Base-by-base conservation (phyloP, 2,113 vertebrate genomes). In the Cettia cetti region DNA sequence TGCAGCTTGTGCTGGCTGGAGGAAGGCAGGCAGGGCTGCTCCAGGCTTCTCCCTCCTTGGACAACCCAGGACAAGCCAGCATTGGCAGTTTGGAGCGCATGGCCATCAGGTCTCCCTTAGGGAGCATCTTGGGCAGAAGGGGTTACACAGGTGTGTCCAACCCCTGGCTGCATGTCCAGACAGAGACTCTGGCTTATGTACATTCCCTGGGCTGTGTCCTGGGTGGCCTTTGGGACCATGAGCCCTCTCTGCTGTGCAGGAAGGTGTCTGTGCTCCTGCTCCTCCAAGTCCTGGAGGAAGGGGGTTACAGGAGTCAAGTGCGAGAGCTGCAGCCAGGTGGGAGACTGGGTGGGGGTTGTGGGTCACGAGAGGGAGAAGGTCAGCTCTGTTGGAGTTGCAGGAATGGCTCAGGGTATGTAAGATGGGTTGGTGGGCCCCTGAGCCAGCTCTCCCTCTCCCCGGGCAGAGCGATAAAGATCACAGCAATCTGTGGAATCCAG, bases 401-500 rank as follows among this genome's bases (percentile, higher is more conserved):
- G 37, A 83, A 3, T n/a, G 45, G 39, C 13, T 54, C 24, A 11
- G n/a, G 42, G 22, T 44, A 13, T 60, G 42, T 70, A 61, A 49
- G 65, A 14, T 35, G 47, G 18, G 16, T 45, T 63, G 57, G 18
- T 79, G 81, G 27, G 59, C 64, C 76, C 11, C 4, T 26, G 64
- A 79, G 77, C 60, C 15, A 12, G 72, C 69, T 76, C 33, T 85
- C 31, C 13, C 28, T 86, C 71, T 88, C 68, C 49, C 23, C 0
- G 2, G 44, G 54, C 68, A 84, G 89, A 52, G 59, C 0, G 47
- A 72, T 92, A 80, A 77, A 53, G 68, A 90, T 93, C 10, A 6
- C 77, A 88, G 90, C 80, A 76, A 66, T 95, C 61, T 60, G 10
- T 92, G 94, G 94, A 97, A 97, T 95, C 88, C 76, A 44, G 74